These are phyloP conservation scores for Agrilus biguttatus DNA, from an alignment of 2,888 invertebrate species.

Conservation along the genomic window DNA sequence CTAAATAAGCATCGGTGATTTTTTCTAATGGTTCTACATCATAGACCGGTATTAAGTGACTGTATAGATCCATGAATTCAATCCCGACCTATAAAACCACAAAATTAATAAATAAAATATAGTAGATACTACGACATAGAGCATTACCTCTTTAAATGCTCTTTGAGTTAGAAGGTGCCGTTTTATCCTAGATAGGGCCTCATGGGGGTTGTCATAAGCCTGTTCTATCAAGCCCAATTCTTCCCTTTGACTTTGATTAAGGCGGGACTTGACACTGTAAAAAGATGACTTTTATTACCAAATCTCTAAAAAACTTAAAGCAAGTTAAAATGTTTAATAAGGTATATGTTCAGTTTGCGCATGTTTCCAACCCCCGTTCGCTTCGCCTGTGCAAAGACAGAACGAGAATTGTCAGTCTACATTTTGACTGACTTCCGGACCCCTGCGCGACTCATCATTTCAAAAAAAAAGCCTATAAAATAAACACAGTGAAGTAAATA, in stretches of 20 bases:
- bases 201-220: slow-evolving; percentile 99
- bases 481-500: not conserved
- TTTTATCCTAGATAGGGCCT: slow-evolving; percentile 96
- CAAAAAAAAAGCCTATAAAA: not conserved
- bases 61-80: slow-evolving; percentile 99
- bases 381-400: slow-evolving; percentile 7
- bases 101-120: slow-evolving; percentile 4
- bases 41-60: slow-evolving; percentile 96
- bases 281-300: slow-evolving; percentile 3
- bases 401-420: slow-evolving; percentile 7
- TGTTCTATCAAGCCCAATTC: slow-evolving; percentile 98
- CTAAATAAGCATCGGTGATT: slow-evolving; percentile 98
- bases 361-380: slow-evolving; percentile 4
- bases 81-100: slow-evolving; percentile 56
- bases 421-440: slow-evolving; percentile 10
- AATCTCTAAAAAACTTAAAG: too few species aligned
- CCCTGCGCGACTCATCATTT: slow-evolving; percentile 23
- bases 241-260: slow-evolving; percentile 98
- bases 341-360: slow-evolving; percentile 6
- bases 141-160: slow-evolving; percentile 85
- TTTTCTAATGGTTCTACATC: slow-evolving; percentile 99
- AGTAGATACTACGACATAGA: not conserved
- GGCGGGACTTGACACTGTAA: slow-evolving; percentile 78
- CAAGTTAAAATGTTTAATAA: not conserved
- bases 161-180: slow-evolving; percentile 96